Conservation (phyloP, 2,888 invertebrate species). For the Julus scanicus region DNA sequence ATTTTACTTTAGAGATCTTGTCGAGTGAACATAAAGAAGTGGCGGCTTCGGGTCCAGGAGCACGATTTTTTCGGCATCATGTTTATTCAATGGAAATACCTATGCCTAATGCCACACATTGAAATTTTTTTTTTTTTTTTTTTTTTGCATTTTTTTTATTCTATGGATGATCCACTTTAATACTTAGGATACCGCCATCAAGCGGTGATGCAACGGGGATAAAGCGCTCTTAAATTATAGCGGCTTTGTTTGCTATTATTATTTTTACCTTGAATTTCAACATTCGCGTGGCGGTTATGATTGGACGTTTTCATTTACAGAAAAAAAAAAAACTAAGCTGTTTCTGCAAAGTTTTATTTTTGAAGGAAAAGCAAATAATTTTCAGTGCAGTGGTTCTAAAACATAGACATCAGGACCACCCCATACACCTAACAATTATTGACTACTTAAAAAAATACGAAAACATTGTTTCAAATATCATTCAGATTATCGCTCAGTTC, state of each 20-base stretch:
- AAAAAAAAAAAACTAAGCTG: background rate
- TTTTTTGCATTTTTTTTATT: background rate
- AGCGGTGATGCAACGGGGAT: conserved; percentile 30
- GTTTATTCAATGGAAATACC: background rate
- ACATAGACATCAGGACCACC: no score
- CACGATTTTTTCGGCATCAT: background rate
- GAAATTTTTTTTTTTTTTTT: background rate
- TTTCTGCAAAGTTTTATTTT: background rate
- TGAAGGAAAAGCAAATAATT: no score
- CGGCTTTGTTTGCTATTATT: conserved; percentile 30
- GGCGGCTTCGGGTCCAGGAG: background rate
- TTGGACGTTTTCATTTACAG: background rate
- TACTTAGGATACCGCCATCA: background rate
- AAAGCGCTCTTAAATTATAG: conserved; percentile 29
- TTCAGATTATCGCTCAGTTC: no score
- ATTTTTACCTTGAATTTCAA: conserved; percentile 10
- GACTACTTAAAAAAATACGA: no score
- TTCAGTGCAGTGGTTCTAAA: no score
- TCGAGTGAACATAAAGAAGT: background rate
- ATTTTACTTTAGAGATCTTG: conserved; percentile 25
- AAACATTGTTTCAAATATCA: no score
- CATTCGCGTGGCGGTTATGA: background rate
- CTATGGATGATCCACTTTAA: conserved; percentile 15
- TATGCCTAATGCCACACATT: background rate
- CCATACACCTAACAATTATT: no score